phyloP scores from a whole-genome alignment of 2,888 invertebrate genomes.

The Drosophila multiciliata region DNA sequence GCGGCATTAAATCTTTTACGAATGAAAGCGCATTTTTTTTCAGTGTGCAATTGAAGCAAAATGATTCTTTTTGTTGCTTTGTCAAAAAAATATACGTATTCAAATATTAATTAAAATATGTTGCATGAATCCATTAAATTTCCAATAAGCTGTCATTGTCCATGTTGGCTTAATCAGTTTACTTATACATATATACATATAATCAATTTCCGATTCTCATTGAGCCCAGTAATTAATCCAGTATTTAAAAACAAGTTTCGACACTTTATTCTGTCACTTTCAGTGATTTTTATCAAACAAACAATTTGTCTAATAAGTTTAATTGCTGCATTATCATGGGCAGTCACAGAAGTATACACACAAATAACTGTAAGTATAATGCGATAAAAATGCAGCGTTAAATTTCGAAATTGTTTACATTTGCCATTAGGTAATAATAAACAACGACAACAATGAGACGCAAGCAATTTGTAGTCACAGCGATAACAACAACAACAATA shows the following conservation, averaged over 20 bases:
- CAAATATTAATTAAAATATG: constrained; percentile 71
- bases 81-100: not conserved
- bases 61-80: constrained; percentile 19
- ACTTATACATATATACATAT: constrained; percentile 29
- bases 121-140: constrained; percentile 61
- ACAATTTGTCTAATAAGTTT: constrained; percentile 53
- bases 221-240: constrained; percentile 39
- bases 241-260: constrained; percentile 16
- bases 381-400: constrained; percentile 71
- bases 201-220: constrained; percentile 49
- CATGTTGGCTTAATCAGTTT: constrained; percentile 43
- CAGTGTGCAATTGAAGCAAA: constrained; percentile 10
- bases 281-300: constrained; percentile 18
- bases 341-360: constrained; percentile 9
- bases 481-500: constrained; percentile 11
- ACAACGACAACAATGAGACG: constrained; percentile 35
- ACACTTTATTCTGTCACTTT: constrained; percentile 4
- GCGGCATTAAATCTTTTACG: constrained; percentile 39
- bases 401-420: constrained; percentile 76
- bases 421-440: constrained; percentile 65
- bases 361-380: constrained; percentile 40
- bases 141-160: constrained; percentile 41
- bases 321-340: constrained; percentile 53
- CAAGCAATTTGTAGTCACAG: constrained; percentile 54
- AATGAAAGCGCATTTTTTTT: constrained; percentile 34